Percentiles rank a stretch among this genome's conserved stretches.
Conservation (phyloP, 2,797 vertebrate species). For the Nannoperca obscura region DNA sequence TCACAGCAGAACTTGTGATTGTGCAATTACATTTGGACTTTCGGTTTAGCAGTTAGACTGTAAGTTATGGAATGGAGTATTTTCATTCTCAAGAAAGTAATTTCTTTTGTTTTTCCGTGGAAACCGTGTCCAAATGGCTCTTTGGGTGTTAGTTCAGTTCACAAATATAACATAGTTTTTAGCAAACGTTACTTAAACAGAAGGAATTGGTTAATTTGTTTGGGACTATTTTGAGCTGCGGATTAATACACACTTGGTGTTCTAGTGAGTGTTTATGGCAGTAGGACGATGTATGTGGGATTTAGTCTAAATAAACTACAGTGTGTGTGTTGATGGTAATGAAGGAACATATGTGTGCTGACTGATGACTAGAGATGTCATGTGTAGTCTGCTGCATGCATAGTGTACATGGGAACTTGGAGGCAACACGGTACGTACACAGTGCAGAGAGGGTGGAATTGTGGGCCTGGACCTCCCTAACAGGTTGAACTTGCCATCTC, state of each 20-base stretch:
- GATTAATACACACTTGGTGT: no score
- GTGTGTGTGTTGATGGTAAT: not conserved
- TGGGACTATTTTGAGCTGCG: no score
- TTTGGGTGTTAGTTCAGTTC: not conserved
- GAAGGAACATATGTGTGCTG: not conserved
- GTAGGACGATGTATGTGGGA: no score
- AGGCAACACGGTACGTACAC: not conserved
- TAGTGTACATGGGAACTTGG: not conserved
- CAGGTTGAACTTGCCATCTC: not conserved
- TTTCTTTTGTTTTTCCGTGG: conserved; percentile 15
- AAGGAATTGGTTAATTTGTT: no score
- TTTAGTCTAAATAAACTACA: not conserved
- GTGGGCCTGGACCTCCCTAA: not conserved
- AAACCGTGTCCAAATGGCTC: no score
- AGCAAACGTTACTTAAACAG: not conserved
- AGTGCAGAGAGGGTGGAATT: not conserved
- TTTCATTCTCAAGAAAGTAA: conserved; percentile 7
- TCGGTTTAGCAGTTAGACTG: conserved; percentile 6
- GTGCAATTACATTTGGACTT: conserved; percentile 12
- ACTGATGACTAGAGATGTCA: not conserved
- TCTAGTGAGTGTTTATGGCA: no score
- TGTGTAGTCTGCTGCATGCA: not conserved
- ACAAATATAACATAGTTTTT: not conserved
- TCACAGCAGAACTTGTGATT: conserved; percentile 27
- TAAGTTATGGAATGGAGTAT: not conserved